phyloP scores from a whole-genome alignment of 2,113 vertebrate genomes.

The Pheucticus melanocephalus region DNA sequence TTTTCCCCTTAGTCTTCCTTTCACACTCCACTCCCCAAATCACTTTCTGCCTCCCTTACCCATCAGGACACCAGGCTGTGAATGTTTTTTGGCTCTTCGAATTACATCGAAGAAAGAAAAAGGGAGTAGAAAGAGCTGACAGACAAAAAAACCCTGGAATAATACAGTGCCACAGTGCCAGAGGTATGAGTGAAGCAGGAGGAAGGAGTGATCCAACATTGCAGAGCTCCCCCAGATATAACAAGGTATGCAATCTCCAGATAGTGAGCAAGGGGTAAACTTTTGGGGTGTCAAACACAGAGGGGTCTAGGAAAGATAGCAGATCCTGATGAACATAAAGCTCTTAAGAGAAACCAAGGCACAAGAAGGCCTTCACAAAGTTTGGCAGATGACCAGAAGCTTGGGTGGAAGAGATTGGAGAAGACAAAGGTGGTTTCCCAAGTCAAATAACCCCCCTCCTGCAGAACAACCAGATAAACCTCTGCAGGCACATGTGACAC shows the following conservation, averaged over 20 bases:
- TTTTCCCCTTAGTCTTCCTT: conserved; percentile 17
- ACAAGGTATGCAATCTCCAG: not conserved
- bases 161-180: not conserved
- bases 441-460: not conserved
- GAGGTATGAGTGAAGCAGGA: not conserved
- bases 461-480: not conserved
- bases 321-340: not conserved
- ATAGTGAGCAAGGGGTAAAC: not conserved
- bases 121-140: not conserved
- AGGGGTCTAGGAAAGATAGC: not conserved
- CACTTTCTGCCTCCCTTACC: conserved; percentile 9
- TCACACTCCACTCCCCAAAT: conserved; percentile 51
- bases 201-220: not conserved
- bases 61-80: not conserved
- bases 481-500: not conserved
- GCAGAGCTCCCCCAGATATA: not conserved
- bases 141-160: not conserved
- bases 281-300: not conserved
- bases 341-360: not conserved
- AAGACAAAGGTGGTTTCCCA: not conserved
- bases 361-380: not conserved
- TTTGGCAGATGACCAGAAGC: accelerated
- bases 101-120: conserved; percentile 17
- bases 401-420: not conserved
- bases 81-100: conserved; percentile 16